Percentiles rank a stretch among this genome's conserved stretches.
Conservation (phyloP, 1,140 invertebrate species). For the Melipona quadrifasciata region DNA sequence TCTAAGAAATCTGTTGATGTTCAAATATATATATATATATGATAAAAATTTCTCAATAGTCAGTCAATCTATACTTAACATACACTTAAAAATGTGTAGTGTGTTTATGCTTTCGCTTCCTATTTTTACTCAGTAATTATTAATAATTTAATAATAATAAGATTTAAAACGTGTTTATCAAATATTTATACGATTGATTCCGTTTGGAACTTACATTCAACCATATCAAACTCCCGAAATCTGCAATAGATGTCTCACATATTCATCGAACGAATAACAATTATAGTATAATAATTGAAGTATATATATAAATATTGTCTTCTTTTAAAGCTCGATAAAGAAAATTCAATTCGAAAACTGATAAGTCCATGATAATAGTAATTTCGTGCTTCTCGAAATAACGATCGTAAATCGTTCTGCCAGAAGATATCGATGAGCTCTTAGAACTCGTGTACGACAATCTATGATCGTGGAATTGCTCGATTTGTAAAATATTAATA, state of each 20-base stretch:
- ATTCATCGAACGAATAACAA: background rate
- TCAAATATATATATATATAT: background rate
- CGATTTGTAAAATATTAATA: background rate
- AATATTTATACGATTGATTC: background rate
- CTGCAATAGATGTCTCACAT: too few species aligned
- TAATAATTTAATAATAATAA: background rate
- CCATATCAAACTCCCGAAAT: background rate
- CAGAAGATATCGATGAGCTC: background rate
- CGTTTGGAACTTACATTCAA: background rate
- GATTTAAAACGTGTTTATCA: background rate
- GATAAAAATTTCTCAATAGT: background rate
- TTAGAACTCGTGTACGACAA: background rate
- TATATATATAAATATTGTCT: background rate
- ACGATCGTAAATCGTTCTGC: background rate
- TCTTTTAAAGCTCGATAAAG: background rate
- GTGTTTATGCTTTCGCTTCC: conserved; percentile 10
- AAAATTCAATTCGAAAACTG: background rate
- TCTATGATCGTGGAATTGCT: background rate
- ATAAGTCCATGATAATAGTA: background rate
- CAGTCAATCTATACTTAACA: background rate
- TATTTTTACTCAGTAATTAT: background rate
- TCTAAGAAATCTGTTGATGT: background rate
- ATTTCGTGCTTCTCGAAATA: background rate
- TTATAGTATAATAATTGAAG: background rate
- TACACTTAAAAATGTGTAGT: background rate